Conservation (phyloP, 2,113 vertebrate genomes). For the Corythornis madagascariensis region DNA sequence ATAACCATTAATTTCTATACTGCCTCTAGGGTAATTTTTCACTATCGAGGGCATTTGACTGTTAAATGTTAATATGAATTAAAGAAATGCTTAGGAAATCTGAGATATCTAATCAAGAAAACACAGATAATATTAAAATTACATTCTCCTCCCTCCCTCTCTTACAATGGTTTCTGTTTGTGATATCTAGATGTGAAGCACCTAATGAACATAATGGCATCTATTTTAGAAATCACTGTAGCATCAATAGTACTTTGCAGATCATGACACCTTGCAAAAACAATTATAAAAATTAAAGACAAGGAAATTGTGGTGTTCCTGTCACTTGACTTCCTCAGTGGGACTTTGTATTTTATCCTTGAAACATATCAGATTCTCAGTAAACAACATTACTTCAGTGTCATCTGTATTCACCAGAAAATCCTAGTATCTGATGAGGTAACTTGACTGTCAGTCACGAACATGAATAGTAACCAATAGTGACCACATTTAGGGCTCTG, state of each 20-base stretch:
- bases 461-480: not conserved
- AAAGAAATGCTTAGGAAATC: constrained; percentile 54
- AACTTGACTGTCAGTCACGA: constrained; percentile 4
- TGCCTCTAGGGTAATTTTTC: constrained; percentile 20
- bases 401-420: constrained; percentile 15
- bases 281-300: constrained; percentile 30
- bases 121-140: constrained; percentile 37
- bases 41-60: constrained; percentile 31
- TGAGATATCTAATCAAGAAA: constrained; percentile 59
- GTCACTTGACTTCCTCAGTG: constrained; percentile 44
- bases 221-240: constrained; percentile 48
- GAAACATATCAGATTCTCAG: constrained; percentile 14
- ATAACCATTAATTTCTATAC: constrained; percentile 27
- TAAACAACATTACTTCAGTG: constrained; percentile 33
- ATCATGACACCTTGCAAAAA: no score
- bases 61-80: constrained; percentile 56
- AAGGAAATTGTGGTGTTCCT: constrained; percentile 42
- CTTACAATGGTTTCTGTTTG: constrained; percentile 19
- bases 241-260: no score
- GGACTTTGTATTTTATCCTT: constrained; percentile 31
- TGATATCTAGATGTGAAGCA: constrained; percentile 44
- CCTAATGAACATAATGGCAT: constrained; percentile 49
- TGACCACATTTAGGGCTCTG: not conserved
- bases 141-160: not conserved
- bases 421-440: not conserved